Conservation (phyloP, 2,113 vertebrate genomes). For the Antechinus flavipes region DNA sequence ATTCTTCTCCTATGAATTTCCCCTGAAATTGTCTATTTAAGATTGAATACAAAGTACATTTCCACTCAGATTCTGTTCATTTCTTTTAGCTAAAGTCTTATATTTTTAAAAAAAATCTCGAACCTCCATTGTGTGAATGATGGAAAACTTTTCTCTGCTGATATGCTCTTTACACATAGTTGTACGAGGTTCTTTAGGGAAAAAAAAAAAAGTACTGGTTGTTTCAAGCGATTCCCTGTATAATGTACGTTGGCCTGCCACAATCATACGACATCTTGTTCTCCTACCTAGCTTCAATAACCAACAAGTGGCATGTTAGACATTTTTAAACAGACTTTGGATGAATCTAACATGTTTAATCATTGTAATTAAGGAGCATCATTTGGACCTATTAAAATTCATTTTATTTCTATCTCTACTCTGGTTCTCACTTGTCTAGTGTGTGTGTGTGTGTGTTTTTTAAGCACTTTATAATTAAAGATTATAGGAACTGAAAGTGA, state of each 20-base stretch:
- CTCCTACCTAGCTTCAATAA: constrained; percentile 48
- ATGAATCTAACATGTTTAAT: constrained; percentile 63
- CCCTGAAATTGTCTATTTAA: constrained; percentile 26
- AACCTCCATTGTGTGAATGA: constrained; percentile 29
- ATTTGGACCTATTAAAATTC: constrained; percentile 44
- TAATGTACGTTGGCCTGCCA: background rate
- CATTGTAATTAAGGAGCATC: constrained; percentile 61
- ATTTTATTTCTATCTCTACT: constrained; percentile 67
- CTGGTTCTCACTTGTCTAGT: constrained; percentile 64
- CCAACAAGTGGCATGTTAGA: constrained; percentile 52
- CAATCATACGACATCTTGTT: constrained; percentile 19
- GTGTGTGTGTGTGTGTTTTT: constrained; percentile 66
- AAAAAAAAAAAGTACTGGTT: background rate
- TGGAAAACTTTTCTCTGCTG: constrained; percentile 4
- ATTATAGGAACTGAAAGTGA: constrained; percentile 44
- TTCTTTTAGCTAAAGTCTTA: constrained; percentile 7
- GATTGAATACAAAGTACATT: background rate
- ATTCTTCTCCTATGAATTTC: background rate
- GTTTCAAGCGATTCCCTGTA: constrained; percentile 4
- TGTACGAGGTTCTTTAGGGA: constrained; percentile 2
- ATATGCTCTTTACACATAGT: background rate
- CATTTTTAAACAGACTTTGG: constrained; percentile 57
- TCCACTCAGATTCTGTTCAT: constrained; percentile 9
- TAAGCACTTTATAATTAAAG: constrained; percentile 69
- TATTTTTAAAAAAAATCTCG: background rate